Percentiles rank a stretch among this genome's conserved stretches.
phyloP scores from a whole-genome alignment of 2,888 invertebrate species.

The Dynastes grantii region DNA sequence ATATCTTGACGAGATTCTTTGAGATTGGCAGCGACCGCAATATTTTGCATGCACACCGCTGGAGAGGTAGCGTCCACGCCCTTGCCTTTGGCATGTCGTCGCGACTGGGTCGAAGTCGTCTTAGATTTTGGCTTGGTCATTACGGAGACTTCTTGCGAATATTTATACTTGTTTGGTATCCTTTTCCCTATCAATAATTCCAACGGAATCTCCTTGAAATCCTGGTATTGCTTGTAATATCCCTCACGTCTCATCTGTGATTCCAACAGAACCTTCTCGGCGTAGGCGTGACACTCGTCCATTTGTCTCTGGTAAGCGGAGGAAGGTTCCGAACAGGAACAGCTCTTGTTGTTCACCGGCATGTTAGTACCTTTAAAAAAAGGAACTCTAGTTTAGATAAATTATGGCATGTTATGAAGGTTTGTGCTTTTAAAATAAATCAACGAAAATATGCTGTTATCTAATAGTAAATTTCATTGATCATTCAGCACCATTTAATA shows the following conservation, averaged over 20 bases:
- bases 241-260: constrained; percentile 57
- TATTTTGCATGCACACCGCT: not conserved
- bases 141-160: constrained; percentile 31
- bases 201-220: constrained; percentile 60
- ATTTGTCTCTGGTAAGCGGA: constrained; percentile 51
- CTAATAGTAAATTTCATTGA: too few species aligned
- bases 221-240: constrained; percentile 54
- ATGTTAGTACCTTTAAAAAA: not conserved
- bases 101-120: constrained; percentile 37
- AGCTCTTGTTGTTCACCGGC: not conserved
- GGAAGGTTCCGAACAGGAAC: constrained; percentile 32
- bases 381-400: too few species aligned
- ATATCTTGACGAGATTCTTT: constrained; percentile 17
- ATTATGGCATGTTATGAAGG: too few species aligned
- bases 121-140: constrained; percentile 32
- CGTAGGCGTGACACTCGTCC: constrained; percentile 56
- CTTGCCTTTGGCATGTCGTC: not conserved
- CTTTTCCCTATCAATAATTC: constrained; percentile 56
- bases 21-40: not conserved
- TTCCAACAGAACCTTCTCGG: constrained; percentile 56
- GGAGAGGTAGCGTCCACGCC: constrained; percentile 21
- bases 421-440: too few species aligned
- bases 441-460: too few species aligned
- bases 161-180: constrained; percentile 38
- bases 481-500: too few species aligned